Evolutionary conservation across 1,140 invertebrate species (phyloP), one percentile per base, ranked within the genome.

Genomic region (Mercenaria mercenaria): DNA sequence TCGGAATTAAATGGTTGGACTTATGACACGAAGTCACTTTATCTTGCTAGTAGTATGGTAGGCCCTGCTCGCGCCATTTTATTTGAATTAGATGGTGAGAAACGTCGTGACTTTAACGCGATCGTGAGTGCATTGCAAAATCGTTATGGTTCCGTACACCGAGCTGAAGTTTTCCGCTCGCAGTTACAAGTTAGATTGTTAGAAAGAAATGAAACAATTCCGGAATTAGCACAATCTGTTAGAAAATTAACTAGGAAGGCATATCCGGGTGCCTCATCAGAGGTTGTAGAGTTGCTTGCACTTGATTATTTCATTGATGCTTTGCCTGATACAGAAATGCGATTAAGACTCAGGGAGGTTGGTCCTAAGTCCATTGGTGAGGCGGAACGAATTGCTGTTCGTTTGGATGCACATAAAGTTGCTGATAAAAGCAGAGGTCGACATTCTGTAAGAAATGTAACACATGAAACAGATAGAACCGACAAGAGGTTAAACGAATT

Each of bases 1-100:
- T 39, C 89, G 0, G 84, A 91, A 34, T 10, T 91, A 32, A 91
- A 91, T 64, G 41, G 39, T 20, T 91, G 90, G 90, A 61, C 20
- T 32, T 82, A 87, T n/a, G 15, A 2, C 1, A 61, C 26, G 0
- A 91, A 91, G 79, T 87, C 90, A 3, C 32, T 91, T n/a, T 76
- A 52, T 20, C 64, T 88, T 11, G 83, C 89, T 37, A 77, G 86
- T 67, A 88, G 84, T 64, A 77, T 87, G 10, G 29, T 26, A 4
- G 50, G 84, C 15, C 0, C 8, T 1, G 34, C 50, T 20, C 43
- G 29, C n/a, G 32, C 84, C 4, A 59, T 77, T n/a, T 79, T 87
- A 69, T 29, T 13, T 77, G 74, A 87, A 43, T 26, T 79, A 6
- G 59, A 61, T 39, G 32, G 18, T 10, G 26, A 20, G 26, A 11